A percentile compares a stretch with the other conserved stretches of the same genome.
These are phyloP conservation scores for Ailurus styani DNA, from an alignment of 2,113 vertebrate genomes.

Conservation along the genomic window DNA sequence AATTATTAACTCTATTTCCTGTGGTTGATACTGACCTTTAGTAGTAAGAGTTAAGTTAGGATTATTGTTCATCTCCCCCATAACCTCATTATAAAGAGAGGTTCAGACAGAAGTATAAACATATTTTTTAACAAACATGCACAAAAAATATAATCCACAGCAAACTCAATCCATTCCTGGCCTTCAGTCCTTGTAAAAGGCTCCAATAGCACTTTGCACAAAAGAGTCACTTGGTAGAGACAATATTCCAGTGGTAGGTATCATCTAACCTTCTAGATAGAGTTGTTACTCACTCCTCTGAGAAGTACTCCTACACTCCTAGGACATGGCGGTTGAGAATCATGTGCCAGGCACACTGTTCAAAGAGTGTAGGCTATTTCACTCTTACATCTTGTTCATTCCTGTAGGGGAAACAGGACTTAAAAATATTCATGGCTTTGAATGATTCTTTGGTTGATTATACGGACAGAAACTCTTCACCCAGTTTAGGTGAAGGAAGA, in stretches of 20 bases:
- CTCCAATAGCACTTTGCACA: background rate
- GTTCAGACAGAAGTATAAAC: background rate
- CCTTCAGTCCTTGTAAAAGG: background rate
- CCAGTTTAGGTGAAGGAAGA: background rate
- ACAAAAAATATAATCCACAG: background rate
- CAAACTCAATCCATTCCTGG: background rate
- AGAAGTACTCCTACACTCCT: background rate
- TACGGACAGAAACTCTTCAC: background rate
- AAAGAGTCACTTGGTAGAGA: background rate
- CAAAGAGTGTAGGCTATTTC: background rate
- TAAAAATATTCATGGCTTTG: background rate
- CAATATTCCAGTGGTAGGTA: background rate
- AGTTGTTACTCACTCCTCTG: background rate
- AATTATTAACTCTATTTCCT: background rate
- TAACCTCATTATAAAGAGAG: background rate
- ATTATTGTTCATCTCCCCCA: background rate
- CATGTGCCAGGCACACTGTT: background rate
- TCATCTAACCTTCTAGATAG: background rate
- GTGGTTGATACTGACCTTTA: background rate
- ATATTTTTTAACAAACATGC: background rate
- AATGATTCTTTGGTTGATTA: background rate
- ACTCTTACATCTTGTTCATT: background rate
- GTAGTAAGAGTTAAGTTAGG: background rate
- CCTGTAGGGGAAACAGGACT: background rate
- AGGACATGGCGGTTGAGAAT: background rate